A percentile compares a stretch with the other conserved stretches of the same genome.
phyloP scores from a whole-genome alignment of 2,797 vertebrate species.

The Nannoperca australis region DNA sequence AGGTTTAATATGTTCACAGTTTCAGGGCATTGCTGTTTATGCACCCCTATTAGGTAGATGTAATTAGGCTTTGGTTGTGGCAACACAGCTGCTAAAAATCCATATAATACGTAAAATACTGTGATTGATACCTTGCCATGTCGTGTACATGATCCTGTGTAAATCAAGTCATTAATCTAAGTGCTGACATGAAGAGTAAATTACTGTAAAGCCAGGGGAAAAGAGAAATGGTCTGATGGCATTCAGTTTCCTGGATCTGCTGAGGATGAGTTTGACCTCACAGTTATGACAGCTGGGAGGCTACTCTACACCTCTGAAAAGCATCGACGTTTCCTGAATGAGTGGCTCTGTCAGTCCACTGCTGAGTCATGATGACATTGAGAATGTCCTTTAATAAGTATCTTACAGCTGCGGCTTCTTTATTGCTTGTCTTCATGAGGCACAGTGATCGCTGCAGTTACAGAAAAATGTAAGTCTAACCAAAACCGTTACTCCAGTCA shows the following conservation, averaged over 20 bases:
- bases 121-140: conserved; percentile 73
- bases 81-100: conserved; percentile 55
- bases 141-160: conserved; percentile 46
- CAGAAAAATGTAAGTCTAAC: conserved; percentile 46
- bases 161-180: conserved; percentile 73
- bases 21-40: conserved; percentile 54
- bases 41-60: conserved; percentile 60
- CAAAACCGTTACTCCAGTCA: conserved; percentile 45
- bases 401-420: conserved; percentile 61
- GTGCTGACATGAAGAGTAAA: conserved; percentile 47
- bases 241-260: conserved; percentile 55
- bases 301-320: conserved; percentile 63
- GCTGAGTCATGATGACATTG: conserved; percentile 80
- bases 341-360: conserved; percentile 59
- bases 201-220: conserved; percentile 47
- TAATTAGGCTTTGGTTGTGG: conserved; percentile 63
- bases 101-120: conserved; percentile 42
- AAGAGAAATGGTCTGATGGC: conserved; percentile 39
- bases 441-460: conserved; percentile 34
- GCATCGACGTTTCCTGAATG: conserved; percentile 56
- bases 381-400: conserved; percentile 73
- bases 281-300: conserved; percentile 60
- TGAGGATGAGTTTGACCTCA: conserved; percentile 61
- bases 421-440: conserved; percentile 55
- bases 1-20: conserved; percentile 57